Base-by-base conservation (phyloP, 2,797 vertebrate genomes). In the Sus cebifrons region DNA sequence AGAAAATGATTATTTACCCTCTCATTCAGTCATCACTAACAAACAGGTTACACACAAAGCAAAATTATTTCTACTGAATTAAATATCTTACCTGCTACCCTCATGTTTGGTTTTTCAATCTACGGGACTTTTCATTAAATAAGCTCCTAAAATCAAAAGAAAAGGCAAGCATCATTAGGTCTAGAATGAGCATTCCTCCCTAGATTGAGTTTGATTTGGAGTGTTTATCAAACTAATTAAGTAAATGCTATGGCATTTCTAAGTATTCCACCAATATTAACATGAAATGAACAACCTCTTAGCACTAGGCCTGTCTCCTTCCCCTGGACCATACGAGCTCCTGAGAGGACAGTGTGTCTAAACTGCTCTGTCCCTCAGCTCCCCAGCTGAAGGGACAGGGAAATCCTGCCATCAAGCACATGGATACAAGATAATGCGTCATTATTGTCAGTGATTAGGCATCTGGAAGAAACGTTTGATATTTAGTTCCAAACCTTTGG, bases 21-120 rank as follows among this genome's bases (percentile, higher is more conserved):
- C 12, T 81, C 60, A 52, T 91, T 91, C 44, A 86, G 4, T 95
- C 68, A 49, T 60, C 79, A 84, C 2, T 68, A 52, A 87, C 16
- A 77, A 89, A 60, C 0, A 92, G 15, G n/a, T 73, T 83, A 13
- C 70, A 96, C 62, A 75, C 84, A 20, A 96, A 92, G 25, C 14
- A 65, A 75, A 74, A 32, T 0, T 83, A 93, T 12, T 88, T 64
- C 32, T 78, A 93, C 17, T 20, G 14, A 44, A 62, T 88, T 82
- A 62, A 86, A 21, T 27, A 16, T 88, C 98, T 98, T 98, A 99
- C 99, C 99, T 98, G 99, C 98, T 98, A 99, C 98, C 98, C 99
- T 99, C 99, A 99, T 99, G 96, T 97, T 98, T 98, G 96, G 32
- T 90, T 98, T 98, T 98, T 91, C 96, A 97, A 65, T 65, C 93